Conservation (phyloP, 2,797 vertebrate species). For the Melanotaenia boesemani region DNA sequence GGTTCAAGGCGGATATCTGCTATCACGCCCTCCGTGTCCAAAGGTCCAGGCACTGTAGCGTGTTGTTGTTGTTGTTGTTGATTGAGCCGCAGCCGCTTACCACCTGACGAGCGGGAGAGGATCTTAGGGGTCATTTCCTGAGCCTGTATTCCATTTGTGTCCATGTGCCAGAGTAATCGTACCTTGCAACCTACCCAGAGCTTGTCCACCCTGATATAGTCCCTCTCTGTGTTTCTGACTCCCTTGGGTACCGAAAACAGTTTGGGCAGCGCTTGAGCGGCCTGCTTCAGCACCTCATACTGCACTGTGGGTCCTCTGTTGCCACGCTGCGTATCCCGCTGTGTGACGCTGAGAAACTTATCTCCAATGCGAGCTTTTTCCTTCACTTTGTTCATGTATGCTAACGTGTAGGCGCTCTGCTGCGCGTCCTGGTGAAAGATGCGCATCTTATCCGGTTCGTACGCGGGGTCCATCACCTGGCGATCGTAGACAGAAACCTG, state of each 20-base stretch:
- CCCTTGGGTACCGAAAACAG: background rate
- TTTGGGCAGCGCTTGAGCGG: background rate
- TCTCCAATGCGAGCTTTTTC: fast-evolving
- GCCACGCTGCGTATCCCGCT: fast-evolving
- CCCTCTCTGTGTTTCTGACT: background rate
- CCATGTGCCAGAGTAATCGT: slow-evolving; percentile 12
- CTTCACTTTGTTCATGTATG: background rate
- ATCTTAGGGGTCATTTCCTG: no score
- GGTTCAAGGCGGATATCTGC: no score
- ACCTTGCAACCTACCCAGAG: slow-evolving; percentile 23
- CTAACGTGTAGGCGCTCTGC: fast-evolving
- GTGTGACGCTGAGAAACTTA: background rate
- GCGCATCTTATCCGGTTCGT: background rate
- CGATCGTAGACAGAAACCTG: background rate
- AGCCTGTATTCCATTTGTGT: background rate
- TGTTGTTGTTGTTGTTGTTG: no score
- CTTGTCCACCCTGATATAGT: slow-evolving; percentile 3
- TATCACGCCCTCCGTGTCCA: slow-evolving; percentile 15
- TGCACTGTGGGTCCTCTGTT: background rate
- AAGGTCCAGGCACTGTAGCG: no score
- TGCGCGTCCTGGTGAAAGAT: slow-evolving; percentile 9
- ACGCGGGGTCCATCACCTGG: background rate
- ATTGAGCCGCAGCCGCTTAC: no score
- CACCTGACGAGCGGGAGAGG: no score
- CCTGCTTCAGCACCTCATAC: slow-evolving; percentile 6